Evolutionary conservation across 2,113 vertebrate species (phyloP), one percentile per base, ranked within the genome.

Genomic region (Galemys pyrenaicus): DNA sequence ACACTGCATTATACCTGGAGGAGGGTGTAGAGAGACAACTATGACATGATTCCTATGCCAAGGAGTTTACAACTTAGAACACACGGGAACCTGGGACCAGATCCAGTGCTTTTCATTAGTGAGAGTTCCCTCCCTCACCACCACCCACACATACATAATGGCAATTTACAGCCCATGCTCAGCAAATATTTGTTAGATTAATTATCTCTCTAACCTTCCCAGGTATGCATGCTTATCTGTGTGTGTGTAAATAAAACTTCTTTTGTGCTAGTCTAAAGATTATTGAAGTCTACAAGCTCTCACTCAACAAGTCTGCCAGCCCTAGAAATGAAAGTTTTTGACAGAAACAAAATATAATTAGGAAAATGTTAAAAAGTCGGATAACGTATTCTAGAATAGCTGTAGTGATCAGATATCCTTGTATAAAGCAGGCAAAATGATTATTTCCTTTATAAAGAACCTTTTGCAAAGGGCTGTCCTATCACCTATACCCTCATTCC

Each of bases 291-390:
- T 68, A 41, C 49, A 11, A 20, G 35, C 24, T 51, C 16, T 44
- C 32, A 15, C 13, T 75, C 74, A 51, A 35, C 30, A 17, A 54
- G 30, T 20, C 60, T 85, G 46, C 13, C 60, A 85, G 12, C 37
- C 54, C 51, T 44, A 54, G 80, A 46, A 68, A 73, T 65, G 54
- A 71, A n/a, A 32, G 20, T 54, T 87, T 87, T 78, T 67, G 73
- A 92, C 56, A 73, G 37, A 81, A 79, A 30, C 58, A 85, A 86
- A 86, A 51, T 28, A 60, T 67, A 80, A 84, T 74, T 51, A 92
- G 49, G 73, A n/a, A 28, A 51, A 71, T 4, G 35, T 89, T 65
- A 89, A 79, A 22, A 92, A 86, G 82, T 4, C 37, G 24, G 41
- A 49, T 56, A 73, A 51, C 46, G 44, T 65, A 56, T 71, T 78